These are phyloP conservation scores for Boloria selene DNA, from an alignment of 2,888 invertebrate species.

Conservation along the genomic window DNA sequence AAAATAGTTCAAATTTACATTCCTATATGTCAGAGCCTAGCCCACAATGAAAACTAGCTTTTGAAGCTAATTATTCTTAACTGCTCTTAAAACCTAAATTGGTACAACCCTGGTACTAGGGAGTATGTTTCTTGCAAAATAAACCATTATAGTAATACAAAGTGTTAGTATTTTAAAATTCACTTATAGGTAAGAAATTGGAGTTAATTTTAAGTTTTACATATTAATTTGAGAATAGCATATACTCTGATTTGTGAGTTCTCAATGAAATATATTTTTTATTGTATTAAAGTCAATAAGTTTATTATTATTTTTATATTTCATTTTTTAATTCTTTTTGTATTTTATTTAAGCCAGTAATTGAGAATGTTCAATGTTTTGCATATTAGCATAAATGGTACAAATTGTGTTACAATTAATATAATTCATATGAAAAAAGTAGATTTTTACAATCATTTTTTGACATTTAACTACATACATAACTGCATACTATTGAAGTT, in stretches of 20 bases:
- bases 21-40: conserved; percentile 67
- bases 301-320: too few species aligned
- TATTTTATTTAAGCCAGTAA: too few species aligned
- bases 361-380: too few species aligned
- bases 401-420: neutral
- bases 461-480: neutral
- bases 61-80: conserved; percentile 56
- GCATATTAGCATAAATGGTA: too few species aligned
- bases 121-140: conserved; percentile 23
- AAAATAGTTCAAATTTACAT: conserved; percentile 78
- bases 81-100: conserved; percentile 38
- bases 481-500: neutral
- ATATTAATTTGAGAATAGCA: too few species aligned
- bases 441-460: neutral
- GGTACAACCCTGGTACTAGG: conserved; percentile 34
- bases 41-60: conserved; percentile 70
- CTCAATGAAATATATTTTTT: too few species aligned
- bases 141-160: neutral
- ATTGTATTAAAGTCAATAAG: too few species aligned
- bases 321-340: too few species aligned
- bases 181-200: neutral
- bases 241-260: too few species aligned
- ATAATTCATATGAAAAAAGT: neutral
- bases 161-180: neutral
- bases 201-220: neutral